Conservation (phyloP, 1,140 invertebrate species). For the Ectropis grisescens region DNA sequence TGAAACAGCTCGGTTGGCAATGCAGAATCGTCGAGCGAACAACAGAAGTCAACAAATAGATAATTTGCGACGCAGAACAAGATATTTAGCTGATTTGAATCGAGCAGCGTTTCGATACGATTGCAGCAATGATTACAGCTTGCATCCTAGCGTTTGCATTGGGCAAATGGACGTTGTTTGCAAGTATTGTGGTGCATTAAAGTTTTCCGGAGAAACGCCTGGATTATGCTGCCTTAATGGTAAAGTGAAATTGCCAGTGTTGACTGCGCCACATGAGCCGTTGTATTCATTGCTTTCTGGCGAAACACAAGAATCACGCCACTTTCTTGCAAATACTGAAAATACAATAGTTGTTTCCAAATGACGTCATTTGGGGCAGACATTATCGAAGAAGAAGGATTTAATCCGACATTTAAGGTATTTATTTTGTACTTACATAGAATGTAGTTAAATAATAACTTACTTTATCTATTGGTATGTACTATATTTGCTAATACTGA, state of each 20-base stretch:
- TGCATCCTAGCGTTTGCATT: conserved; percentile 23
- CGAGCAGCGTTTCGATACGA: conserved; percentile 27
- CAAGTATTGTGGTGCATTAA: conserved; percentile 25
- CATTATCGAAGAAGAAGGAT: conserved; percentile 21
- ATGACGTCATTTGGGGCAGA: conserved; percentile 24
- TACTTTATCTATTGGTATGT: conserved; percentile 13
- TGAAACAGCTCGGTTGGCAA: conserved; percentile 37
- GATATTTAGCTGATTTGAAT: conserved; percentile 28
- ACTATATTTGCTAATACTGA: conserved; percentile 14
- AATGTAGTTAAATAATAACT: conserved; percentile 10
- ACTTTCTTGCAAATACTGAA: conserved; percentile 29
- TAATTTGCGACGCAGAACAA: conserved; percentile 36
- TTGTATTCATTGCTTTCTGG: conserved; percentile 19
- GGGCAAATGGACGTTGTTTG: conserved; percentile 26
- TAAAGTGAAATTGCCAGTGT: conserved; percentile 22
- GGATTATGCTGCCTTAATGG: conserved; percentile 26
- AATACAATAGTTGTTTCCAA: conserved; percentile 26
- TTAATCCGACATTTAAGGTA: conserved; percentile 22
- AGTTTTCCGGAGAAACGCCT: conserved; percentile 35
- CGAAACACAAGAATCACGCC: conserved; percentile 18
- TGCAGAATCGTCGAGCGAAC: conserved; percentile 23
- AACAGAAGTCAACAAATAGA: conserved; percentile 27
- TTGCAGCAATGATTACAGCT: conserved; percentile 38
- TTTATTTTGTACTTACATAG: conserved; percentile 10
- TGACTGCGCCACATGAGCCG: conserved; percentile 16